These are phyloP conservation scores for Penaeus vannamei DNA, from an alignment of 1,140 invertebrate genomes.

Conservation along the genomic window DNA sequence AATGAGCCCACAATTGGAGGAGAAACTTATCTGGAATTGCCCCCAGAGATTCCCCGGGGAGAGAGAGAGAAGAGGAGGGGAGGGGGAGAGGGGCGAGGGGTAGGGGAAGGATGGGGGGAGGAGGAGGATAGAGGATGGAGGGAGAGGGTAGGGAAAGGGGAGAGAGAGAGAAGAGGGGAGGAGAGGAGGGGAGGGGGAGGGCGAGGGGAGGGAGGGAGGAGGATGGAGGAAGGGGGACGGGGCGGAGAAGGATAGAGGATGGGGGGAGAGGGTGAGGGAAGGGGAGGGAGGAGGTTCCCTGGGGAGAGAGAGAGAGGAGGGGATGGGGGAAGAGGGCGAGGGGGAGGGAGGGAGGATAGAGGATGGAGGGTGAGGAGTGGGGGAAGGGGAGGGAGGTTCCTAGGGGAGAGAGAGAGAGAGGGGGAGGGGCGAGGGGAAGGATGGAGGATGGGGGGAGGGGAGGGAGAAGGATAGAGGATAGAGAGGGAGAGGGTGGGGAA, in stretches of 20 bases:
- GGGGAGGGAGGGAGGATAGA: neutral
- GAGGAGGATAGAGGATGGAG: neutral
- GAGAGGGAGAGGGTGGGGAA: neutral
- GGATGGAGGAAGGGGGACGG: neutral
- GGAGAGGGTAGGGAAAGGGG: neutral
- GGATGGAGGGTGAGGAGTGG: neutral
- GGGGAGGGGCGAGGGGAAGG: neutral
- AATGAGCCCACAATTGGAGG: constrained; percentile 42
- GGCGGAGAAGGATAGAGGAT: neutral
- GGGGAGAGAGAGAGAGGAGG: neutral
- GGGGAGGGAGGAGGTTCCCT: neutral
- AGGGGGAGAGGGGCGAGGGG: neutral
- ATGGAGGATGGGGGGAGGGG: neutral
- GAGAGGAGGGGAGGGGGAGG: neutral
- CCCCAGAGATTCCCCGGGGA: neutral
- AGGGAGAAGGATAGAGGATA: neutral
- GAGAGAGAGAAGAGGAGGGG: neutral
- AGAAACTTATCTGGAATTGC: constrained; percentile 54
- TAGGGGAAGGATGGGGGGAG: neutral
- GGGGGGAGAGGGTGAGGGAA: neutral
- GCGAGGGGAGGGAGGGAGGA: neutral
- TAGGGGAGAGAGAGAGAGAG: neutral
- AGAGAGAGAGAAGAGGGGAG: neutral
- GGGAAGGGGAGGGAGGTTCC: neutral
- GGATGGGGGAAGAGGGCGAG: neutral